Percentiles rank a stretch among this genome's conserved stretches.
Evolutionary conservation across 2,113 vertebrate species (phyloP).

Genomic region (Stigmatopora argus): DNA sequence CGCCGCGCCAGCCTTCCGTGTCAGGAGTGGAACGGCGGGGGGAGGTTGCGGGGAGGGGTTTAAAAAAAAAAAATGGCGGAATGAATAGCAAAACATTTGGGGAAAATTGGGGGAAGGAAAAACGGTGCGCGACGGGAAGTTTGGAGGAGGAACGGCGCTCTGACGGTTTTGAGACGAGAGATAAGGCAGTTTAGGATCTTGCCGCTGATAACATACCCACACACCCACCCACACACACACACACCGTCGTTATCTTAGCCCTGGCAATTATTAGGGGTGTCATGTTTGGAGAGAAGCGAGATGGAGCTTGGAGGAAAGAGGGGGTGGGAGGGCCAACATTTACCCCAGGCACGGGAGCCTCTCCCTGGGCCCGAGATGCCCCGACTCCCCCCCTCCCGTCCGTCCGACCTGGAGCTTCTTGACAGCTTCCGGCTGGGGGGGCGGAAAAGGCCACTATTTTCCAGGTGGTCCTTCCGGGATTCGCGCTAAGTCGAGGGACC

Average conservation of each 20-base stretch:
- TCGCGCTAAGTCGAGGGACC: conserved; percentile 55
- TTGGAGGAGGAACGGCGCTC: conserved; percentile 32
- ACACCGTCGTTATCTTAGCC: conserved; percentile 46
- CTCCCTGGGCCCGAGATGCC: conserved; percentile 48
- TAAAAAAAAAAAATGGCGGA: conserved; percentile 21
- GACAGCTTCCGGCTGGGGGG: conserved; percentile 55
- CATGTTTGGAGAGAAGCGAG: conserved; percentile 37
- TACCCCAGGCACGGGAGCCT: conserved; percentile 46
- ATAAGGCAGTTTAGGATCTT: conserved; percentile 49
- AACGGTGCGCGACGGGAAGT: conserved; percentile 21
- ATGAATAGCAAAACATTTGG: conserved; percentile 1
- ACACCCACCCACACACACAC: conserved; percentile 15
- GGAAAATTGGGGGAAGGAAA: background rate
- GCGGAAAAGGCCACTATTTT: conserved; percentile 38
- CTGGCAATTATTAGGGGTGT: conserved; percentile 51
- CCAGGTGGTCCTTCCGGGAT: conserved; percentile 55
- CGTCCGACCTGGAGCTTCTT: conserved; percentile 35
- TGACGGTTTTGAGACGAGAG: conserved; percentile 41
- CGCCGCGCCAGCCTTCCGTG: conserved; percentile 54
- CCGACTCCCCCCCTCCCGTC: conserved; percentile 29
- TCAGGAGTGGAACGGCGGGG: conserved; percentile 43
- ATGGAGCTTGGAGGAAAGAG: background rate
- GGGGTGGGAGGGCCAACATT: conserved; percentile 9
- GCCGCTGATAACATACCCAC: conserved; percentile 32
- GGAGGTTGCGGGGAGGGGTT: background rate